Base-by-base conservation (phyloP, 2,888 invertebrate species). In the Piscicola geometra region DNA sequence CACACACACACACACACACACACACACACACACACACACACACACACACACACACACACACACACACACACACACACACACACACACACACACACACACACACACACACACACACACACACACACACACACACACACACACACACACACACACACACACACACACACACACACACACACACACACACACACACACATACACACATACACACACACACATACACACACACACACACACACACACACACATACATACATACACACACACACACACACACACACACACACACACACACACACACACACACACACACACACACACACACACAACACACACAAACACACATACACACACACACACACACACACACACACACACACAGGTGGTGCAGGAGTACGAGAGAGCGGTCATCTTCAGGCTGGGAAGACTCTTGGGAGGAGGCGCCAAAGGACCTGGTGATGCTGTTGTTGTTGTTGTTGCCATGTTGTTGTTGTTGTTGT, bases 381-480 rank as follows among this genome's bases (percentile, higher is more conserved):
- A 95, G 94, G 94, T 96, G 56, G 94, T 96, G 1, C 94, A 94
- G 84, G 95, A 96, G 83, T 96, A 96, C 85, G 95, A 96, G 85
- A 88, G 96, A 79, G 95, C 95, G 0, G 95, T 96, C 47, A 96
- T 96, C 84, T 96, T 96, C 85, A 90, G 95, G 71, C 87, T 96
- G 76, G 95, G 95, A 5, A 89, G 95, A 77, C 88, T 95, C 36
- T 87, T 94, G 72, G 90, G 93, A 0, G 95, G 95, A 28, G 94
- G 94, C 28, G 93, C 95, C 9, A 94, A 93, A 86, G 95, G 95
- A 28, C 84, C 84, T 79, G 84, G 84, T 84, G 79, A 73, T 12
- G 21, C 41, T 56, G 41, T 15, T 41, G 5, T 41, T 41, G n/a
- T n/a, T n/a, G n/a, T n/a, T n/a, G n/a, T n/a, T n/a, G n/a, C n/a